Conservation (phyloP, 2,888 invertebrate genomes). For the Molanna angustata region DNA sequence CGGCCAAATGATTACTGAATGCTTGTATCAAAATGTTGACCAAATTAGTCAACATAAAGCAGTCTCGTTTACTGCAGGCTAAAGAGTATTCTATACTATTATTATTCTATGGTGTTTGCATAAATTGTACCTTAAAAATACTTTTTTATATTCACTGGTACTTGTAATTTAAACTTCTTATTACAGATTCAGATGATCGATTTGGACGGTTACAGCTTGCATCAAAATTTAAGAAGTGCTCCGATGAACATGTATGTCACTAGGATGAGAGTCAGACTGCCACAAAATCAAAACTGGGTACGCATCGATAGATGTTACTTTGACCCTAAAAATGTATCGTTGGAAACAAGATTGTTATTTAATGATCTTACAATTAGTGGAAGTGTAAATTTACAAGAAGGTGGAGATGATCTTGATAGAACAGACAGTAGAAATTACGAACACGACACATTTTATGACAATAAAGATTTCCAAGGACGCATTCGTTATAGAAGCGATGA, state of each 20-base stretch:
- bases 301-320: slow-evolving; percentile 74
- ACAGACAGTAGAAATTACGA: slow-evolving; percentile 18
- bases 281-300: slow-evolving; percentile 65
- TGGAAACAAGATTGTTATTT: slow-evolving; percentile 74
- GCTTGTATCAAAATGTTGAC: too few relatives aligned
- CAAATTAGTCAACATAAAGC: too few relatives aligned
- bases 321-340: slow-evolving; percentile 68
- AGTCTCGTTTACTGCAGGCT: too few relatives aligned
- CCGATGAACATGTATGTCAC: slow-evolving; percentile 70
- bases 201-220: slow-evolving; percentile 62
- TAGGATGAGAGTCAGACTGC: slow-evolving; percentile 65
- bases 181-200: slow-evolving; percentile 54
- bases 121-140: too few relatives aligned
- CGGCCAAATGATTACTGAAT: too few relatives aligned
- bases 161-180: too few relatives aligned
- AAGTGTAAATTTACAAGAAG: slow-evolving; percentile 61
- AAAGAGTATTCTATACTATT: too few relatives aligned
- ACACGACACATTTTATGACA: slow-evolving; percentile 28
- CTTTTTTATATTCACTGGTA: too few relatives aligned
- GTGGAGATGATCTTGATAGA: slow-evolving; percentile 44
- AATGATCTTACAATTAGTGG: slow-evolving; percentile 79
- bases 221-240: slow-evolving; percentile 60
- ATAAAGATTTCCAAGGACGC: slow-evolving; percentile 27
- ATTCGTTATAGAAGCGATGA: slow-evolving; percentile 40
- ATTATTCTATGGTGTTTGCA: too few relatives aligned